phyloP scores from a whole-genome alignment of 2,888 invertebrate genomes.

The Drosophila sordidula region DNA sequence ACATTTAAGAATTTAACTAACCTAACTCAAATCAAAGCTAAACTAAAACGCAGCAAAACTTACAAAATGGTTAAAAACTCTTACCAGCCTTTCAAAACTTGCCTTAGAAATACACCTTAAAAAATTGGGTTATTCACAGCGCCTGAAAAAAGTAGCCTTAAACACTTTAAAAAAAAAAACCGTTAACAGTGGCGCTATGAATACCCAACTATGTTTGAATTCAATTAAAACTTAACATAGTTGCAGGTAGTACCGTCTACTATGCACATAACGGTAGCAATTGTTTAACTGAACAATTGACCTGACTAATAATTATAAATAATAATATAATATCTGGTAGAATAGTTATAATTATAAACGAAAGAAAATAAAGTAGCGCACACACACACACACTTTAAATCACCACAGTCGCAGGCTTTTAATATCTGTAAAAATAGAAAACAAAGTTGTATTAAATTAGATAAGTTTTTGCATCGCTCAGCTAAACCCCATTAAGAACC shows the following conservation, averaged over 20 bases:
- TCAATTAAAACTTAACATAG: conserved; percentile 64
- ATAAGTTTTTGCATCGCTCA: background rate
- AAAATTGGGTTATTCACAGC: background rate
- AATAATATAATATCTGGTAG: background rate
- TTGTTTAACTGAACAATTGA: conserved; percentile 74
- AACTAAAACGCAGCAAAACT: conserved; percentile 20
- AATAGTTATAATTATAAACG: background rate
- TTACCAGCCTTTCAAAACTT: conserved; percentile 36
- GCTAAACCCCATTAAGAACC: background rate
- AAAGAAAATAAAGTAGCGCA: background rate
- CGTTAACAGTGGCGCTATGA: conserved; percentile 12
- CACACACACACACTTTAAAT: background rate
- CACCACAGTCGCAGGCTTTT: background rate
- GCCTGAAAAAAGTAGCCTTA: background rate
- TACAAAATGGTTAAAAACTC: conserved; percentile 19
- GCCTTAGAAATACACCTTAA: conserved; percentile 10
- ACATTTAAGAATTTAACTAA: background rate
- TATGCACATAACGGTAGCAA: conserved; percentile 85
- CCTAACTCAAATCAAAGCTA: conserved; percentile 16
- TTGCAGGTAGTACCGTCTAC: conserved; percentile 85
- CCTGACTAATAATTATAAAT: conserved; percentile 77
- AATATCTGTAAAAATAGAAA: conserved; percentile 46
- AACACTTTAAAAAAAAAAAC: background rate
- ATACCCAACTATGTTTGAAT: conserved; percentile 9
- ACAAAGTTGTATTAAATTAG: conserved; percentile 26